Evolutionary conservation across 2,888 invertebrate species (phyloP).

Genomic region (Panopea generosa): DNA sequence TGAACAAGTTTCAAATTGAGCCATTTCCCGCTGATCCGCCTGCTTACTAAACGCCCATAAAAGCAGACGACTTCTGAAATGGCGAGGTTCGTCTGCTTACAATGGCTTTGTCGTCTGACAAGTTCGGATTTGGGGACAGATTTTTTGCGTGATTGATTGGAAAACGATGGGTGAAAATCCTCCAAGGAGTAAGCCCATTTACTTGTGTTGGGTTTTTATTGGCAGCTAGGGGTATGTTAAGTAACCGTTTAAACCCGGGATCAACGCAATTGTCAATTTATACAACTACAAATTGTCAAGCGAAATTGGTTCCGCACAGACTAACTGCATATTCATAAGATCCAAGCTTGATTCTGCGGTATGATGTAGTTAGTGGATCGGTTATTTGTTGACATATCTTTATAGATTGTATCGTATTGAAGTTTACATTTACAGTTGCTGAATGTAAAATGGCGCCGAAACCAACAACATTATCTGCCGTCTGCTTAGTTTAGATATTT

Average conservation of each 20-base stretch:
- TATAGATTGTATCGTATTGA: too few relatives aligned
- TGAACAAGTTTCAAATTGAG: constrained; percentile 48
- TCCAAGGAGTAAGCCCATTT: constrained; percentile 57
- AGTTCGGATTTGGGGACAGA: constrained; percentile 38
- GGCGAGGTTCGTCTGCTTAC: constrained; percentile 8
- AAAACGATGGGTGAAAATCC: constrained; percentile 39
- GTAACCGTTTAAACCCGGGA: constrained; percentile 34
- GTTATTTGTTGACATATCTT: too few relatives aligned
- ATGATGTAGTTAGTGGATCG: too few relatives aligned
- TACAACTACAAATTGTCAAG: constrained; percentile 41
- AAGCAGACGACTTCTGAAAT: constrained; percentile 31
- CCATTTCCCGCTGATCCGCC: constrained; percentile 35
- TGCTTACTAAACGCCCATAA: constrained; percentile 46
- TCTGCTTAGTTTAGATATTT: too few relatives aligned
- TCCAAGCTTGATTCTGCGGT: too few relatives aligned
- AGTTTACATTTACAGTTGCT: too few relatives aligned
- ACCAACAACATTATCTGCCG: too few relatives aligned
- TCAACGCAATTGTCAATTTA: constrained; percentile 40
- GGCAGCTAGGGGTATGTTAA: constrained; percentile 51
- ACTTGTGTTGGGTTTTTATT: constrained; percentile 54
- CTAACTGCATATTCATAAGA: constrained; percentile 14
- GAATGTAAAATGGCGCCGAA: too few relatives aligned
- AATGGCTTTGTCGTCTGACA: constrained; percentile 32
- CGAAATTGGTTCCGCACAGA: constrained; percentile 21
- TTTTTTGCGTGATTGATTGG: constrained; percentile 51